Percentiles rank a stretch among this genome's conserved stretches.
These are phyloP conservation scores for Alloplasta piceator DNA, from an alignment of 2,888 invertebrate species.

Conservation along the genomic window DNA sequence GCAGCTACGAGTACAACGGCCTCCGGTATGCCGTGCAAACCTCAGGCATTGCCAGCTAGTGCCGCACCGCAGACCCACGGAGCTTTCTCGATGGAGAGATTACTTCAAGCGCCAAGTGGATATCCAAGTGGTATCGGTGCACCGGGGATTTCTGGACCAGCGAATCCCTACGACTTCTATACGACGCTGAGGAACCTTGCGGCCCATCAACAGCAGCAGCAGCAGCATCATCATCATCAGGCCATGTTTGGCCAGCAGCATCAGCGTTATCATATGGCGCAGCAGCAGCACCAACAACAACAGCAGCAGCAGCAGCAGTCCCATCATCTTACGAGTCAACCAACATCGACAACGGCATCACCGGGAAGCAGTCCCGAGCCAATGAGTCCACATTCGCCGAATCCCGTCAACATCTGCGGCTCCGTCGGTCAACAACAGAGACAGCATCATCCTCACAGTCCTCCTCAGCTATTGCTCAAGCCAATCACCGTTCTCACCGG, in stretches of 20 bases:
- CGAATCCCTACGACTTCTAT: slow-evolving; percentile 83
- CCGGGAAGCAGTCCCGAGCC: slow-evolving; percentile 84
- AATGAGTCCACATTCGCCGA: slow-evolving; percentile 82
- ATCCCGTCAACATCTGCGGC: slow-evolving; percentile 82
- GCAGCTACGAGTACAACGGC: slow-evolving; percentile 63
- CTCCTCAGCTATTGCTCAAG: slow-evolving; percentile 80
- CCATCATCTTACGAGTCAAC: slow-evolving; percentile 71
- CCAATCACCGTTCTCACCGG: slow-evolving; percentile 81
- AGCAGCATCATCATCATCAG: slow-evolving; percentile 72
- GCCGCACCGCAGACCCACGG: slow-evolving; percentile 83
- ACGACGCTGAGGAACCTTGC: slow-evolving; percentile 83
- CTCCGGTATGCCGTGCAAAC: slow-evolving; percentile 80
- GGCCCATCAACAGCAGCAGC: slow-evolving; percentile 83
- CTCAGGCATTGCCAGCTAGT: slow-evolving; percentile 80
- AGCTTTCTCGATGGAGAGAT: slow-evolving; percentile 84
- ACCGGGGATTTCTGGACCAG: slow-evolving; percentile 72
- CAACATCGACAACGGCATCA: slow-evolving; percentile 79
- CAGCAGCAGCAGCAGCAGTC: slow-evolving; percentile 66
- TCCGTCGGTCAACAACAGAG: slow-evolving; percentile 82
- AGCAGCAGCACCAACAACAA: slow-evolving; percentile 70
- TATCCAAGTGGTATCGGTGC: slow-evolving; percentile 68
- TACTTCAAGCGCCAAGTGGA: slow-evolving; percentile 78
- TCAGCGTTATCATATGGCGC: slow-evolving; percentile 78
- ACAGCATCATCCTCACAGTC: slow-evolving; percentile 78
- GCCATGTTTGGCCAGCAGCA: slow-evolving; percentile 80